Percentiles rank a stretch among this genome's conserved stretches.
Conservation (phyloP, 2,888 invertebrate species). For the Masnerella sp. region DNA sequence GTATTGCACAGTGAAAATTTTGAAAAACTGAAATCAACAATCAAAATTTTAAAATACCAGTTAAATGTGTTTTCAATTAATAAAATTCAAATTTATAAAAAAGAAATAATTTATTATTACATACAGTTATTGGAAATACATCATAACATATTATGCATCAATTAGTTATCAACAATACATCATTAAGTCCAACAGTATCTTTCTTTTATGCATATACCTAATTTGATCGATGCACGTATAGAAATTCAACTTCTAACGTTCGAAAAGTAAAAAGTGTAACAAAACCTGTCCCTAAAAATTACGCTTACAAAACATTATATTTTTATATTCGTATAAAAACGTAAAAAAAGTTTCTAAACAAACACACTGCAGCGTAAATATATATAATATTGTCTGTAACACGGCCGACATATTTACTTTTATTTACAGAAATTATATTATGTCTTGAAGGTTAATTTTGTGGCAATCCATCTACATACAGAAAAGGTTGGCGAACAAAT, state of each 20-base stretch:
- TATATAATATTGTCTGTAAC: constrained; percentile 12
- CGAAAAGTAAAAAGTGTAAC: neutral
- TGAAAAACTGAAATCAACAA: too few species aligned
- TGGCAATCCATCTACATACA: too few species aligned
- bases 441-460: too few species aligned
- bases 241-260: constrained; percentile 3
- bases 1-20: too few species aligned
- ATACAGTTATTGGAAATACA: constrained; percentile 50
- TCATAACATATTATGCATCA: constrained; percentile 35
- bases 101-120: constrained; percentile 54
- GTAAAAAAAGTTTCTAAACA: too few species aligned
- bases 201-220: constrained; percentile 28
- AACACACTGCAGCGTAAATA: neutral
- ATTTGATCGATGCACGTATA: constrained; percentile 34
- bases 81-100: constrained; percentile 14
- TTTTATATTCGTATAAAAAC: too few species aligned
- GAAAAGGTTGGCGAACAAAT: too few species aligned
- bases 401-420: constrained; percentile 2
- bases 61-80: too few species aligned
- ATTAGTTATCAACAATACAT: constrained; percentile 40
- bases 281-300: too few species aligned
- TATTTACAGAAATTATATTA: constrained; percentile 16
- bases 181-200: constrained; percentile 50
- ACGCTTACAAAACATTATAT: too few species aligned
- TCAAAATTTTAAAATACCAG: too few species aligned